Conservation (phyloP, 2,888 invertebrate species). For the Mamestra brassicae region DNA sequence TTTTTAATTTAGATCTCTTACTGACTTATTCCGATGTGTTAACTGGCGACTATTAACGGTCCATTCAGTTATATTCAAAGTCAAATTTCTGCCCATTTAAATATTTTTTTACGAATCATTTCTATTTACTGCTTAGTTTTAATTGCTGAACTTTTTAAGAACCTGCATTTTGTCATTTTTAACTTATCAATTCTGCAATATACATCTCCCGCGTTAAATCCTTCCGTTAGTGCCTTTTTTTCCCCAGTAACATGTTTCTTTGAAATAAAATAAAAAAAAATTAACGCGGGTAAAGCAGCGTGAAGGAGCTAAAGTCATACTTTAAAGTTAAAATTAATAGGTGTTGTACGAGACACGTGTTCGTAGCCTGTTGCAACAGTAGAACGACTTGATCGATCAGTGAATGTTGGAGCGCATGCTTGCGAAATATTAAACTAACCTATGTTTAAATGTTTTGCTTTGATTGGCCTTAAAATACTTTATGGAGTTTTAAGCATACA, state of each 20-base stretch:
- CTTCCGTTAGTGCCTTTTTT: no score
- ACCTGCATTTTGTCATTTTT: no score
- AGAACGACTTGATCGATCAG: conserved; percentile 71
- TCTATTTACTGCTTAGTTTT: no score
- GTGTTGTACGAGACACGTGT: conserved; percentile 60
- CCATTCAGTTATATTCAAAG: no score
- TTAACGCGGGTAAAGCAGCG: neutral
- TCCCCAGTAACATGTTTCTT: neutral
- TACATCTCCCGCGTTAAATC: no score
- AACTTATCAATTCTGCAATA: no score
- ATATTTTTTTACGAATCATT: no score
- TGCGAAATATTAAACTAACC: conserved; percentile 60
- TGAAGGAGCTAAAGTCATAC: conserved; percentile 9
- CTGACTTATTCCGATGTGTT: no score
- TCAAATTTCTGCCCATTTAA: no score
- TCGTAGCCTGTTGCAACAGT: conserved; percentile 40
- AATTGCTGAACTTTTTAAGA: no score
- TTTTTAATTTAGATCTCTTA: no score
- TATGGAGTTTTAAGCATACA: conserved; percentile 8
- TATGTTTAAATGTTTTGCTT: conserved; percentile 51
- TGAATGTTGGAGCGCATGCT: conserved; percentile 65
- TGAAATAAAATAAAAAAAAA: neutral
- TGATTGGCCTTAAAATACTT: conserved; percentile 27
- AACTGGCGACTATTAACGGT: no score
- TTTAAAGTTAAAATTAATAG: conserved; percentile 59